Evolutionary conservation across 2,888 invertebrate genomes (phyloP).

Genomic region (Chaetoderma sp.): DNA sequence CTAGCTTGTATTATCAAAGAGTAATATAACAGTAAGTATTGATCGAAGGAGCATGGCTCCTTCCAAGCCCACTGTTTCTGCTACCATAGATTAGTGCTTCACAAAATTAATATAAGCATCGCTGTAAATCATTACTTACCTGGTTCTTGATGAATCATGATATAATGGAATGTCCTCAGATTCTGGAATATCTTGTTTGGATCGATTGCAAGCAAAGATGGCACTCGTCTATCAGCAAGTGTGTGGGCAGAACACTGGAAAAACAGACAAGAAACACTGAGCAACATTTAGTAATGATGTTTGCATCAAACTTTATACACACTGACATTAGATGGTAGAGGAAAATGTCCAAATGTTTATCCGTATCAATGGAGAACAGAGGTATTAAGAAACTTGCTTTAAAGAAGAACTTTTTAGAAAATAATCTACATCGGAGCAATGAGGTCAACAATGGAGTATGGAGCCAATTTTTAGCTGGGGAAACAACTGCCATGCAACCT

Average conservation of each 20-base stretch:
- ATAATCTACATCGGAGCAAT: too few relatives aligned
- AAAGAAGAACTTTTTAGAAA: too few relatives aligned
- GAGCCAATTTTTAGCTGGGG: too few relatives aligned
- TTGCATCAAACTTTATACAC: neutral
- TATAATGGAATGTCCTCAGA: conserved; percentile 49
- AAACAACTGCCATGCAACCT: too few relatives aligned
- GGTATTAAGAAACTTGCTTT: too few relatives aligned
- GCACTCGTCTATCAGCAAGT: conserved; percentile 37
- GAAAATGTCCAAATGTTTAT: neutral
- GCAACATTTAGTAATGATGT: neutral
- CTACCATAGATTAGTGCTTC: too few relatives aligned
- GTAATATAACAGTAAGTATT: too few relatives aligned
- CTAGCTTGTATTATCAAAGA: too few relatives aligned
- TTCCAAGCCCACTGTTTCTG: too few relatives aligned
- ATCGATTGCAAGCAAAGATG: conserved; percentile 43
- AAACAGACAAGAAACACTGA: neutral
- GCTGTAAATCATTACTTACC: conserved; percentile 28
- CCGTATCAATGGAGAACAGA: neutral
- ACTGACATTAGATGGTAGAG: neutral
- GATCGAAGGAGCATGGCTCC: too few relatives aligned
- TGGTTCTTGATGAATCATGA: conserved; percentile 57
- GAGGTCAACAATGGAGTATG: too few relatives aligned
- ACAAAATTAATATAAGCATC: too few relatives aligned
- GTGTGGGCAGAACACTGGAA: conserved; percentile 49
- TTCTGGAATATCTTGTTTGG: conserved; percentile 54